Evolutionary conservation across 2,888 invertebrate genomes (phyloP).

Genomic region (Deilephila elpenor): DNA sequence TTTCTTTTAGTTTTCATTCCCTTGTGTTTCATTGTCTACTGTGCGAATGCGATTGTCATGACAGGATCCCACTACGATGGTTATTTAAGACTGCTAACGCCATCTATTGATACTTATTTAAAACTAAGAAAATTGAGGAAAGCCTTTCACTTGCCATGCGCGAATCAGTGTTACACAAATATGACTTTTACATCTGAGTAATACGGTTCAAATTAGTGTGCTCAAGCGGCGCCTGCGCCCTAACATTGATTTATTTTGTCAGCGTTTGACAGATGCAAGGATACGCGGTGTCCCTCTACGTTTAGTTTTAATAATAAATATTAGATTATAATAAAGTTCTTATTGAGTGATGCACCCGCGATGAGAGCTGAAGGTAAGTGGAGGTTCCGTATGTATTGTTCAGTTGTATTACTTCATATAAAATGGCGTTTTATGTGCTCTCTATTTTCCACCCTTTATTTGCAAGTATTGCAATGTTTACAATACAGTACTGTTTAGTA

Average conservation of each 20-base stretch:
- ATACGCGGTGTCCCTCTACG: not conserved
- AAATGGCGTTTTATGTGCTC: not conserved
- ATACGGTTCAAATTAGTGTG: slow-evolving; percentile 44
- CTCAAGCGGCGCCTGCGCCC: slow-evolving; percentile 67
- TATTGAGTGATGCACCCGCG: slow-evolving; percentile 35
- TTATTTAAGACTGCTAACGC: slow-evolving; percentile 42
- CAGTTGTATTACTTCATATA: not conserved
- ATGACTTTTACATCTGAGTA: slow-evolving; percentile 24
- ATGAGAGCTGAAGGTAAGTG: slow-evolving; percentile 70
- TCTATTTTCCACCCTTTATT: not conserved
- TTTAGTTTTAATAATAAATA: slow-evolving; percentile 35
- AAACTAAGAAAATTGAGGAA: slow-evolving; percentile 36
- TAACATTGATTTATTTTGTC: slow-evolving; percentile 72
- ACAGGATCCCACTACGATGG: not conserved
- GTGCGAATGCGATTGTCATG: too few relatives aligned
- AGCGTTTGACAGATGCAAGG: slow-evolving; percentile 54
- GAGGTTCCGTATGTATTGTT: slow-evolving; percentile 15
- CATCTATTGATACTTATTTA: slow-evolving; percentile 51
- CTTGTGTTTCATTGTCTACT: too few relatives aligned
- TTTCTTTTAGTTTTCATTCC: too few relatives aligned
- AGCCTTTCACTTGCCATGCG: slow-evolving; percentile 62
- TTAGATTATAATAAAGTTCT: slow-evolving; percentile 22
- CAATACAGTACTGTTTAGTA: too few relatives aligned
- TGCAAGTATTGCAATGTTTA: not conserved
- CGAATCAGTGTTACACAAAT: slow-evolving; percentile 37